Percentiles rank a stretch among this genome's conserved stretches.
phyloP scores from a whole-genome alignment of 2,797 vertebrate species.

The Alcedo atthis region DNA sequence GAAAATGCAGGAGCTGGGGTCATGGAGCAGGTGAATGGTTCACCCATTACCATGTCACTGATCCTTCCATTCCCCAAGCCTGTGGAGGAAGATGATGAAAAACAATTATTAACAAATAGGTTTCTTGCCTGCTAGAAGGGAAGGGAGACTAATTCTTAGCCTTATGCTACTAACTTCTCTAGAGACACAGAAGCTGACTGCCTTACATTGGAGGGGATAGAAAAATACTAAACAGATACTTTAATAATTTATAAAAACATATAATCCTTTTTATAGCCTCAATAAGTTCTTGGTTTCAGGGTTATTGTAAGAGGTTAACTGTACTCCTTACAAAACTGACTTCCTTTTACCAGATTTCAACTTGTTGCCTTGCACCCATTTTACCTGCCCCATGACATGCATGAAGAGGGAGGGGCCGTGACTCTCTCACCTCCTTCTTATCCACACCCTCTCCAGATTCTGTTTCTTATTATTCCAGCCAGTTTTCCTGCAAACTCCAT shows the following conservation, averaged over 20 bases:
- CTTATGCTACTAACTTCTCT: not conserved
- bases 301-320: not conserved
- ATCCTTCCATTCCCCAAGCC: not conserved
- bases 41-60: not conserved
- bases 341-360: not conserved
- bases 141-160: not conserved
- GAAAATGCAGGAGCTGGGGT: not conserved
- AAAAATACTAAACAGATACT: not conserved
- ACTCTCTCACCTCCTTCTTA: not conserved
- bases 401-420: fast-evolving
- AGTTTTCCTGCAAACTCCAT: not conserved
- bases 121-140: not conserved
- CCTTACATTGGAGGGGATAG: not conserved
- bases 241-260: not conserved
- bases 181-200: not conserved
- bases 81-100: not conserved
- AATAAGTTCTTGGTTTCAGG: not conserved
- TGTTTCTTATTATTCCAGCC: not conserved
- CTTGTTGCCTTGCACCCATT: not conserved
- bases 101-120: not conserved
- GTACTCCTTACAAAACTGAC: not conserved
- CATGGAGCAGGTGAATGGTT: not conserved
- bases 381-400: not conserved
- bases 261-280: not conserved
- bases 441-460: not conserved